Evolutionary conservation across 2,797 vertebrate species (phyloP).

Genomic region (Galaxias olidus): DNA sequence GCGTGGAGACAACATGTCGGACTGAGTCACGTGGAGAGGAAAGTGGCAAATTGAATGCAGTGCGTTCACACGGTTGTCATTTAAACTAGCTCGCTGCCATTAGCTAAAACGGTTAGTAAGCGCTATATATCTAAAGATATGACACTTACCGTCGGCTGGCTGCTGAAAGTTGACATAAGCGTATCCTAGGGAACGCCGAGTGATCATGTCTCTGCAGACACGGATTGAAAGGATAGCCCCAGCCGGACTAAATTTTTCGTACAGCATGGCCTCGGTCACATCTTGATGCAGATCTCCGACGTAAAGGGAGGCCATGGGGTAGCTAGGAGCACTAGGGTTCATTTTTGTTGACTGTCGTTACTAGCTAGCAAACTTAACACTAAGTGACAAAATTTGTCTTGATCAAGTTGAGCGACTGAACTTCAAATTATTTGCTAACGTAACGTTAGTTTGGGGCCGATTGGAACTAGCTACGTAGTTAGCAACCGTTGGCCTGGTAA

Average conservation of each 20-base stretch:
- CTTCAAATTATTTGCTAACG: slow-evolving; percentile 26
- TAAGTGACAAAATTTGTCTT: slow-evolving; percentile 39
- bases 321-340: slow-evolving; percentile 95
- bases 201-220: slow-evolving; percentile 91
- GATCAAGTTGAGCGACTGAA: background rate
- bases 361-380: slow-evolving; percentile 13
- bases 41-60: background rate
- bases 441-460: slow-evolving; percentile 25
- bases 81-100: background rate
- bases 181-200: slow-evolving; percentile 87
- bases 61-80: slow-evolving; percentile 11
- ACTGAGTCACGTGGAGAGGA: slow-evolving; percentile 64
- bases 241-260: slow-evolving; percentile 91
- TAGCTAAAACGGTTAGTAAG: background rate
- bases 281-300: slow-evolving; percentile 89
- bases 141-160: slow-evolving; percentile 84
- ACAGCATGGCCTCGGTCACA: slow-evolving; percentile 91
- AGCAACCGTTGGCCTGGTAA: slow-evolving; percentile 41
- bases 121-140: background rate
- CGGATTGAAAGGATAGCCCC: slow-evolving; percentile 91
- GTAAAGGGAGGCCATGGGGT: slow-evolving; percentile 90
- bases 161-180: slow-evolving; percentile 94
- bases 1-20: slow-evolving; percentile 60
- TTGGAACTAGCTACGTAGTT: slow-evolving; percentile 23
- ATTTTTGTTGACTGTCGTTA: slow-evolving; percentile 63